Evolutionary conservation across 2,888 invertebrate species (phyloP), one percentile per base, ranked within the genome.

Genomic region (Idaea biselata): DNA sequence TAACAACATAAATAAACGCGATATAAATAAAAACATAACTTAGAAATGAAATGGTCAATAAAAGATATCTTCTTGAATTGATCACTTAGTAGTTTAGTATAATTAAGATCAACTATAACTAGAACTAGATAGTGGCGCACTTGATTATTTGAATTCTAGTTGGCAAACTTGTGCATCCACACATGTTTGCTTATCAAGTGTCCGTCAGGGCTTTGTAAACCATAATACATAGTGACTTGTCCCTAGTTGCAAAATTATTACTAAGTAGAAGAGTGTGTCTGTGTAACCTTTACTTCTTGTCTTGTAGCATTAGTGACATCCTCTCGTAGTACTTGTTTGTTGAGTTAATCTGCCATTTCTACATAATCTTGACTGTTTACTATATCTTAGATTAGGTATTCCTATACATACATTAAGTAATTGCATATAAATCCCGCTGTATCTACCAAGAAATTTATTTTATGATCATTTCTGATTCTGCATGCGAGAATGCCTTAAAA

Each of bases 231-330:
- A 82, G 86, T 82, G 81, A 89, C 85, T 91, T 91, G 90, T 91
- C 91, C 92, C 91, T 91, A 91, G 91, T 91, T 92, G 91, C 92
- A 91, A 91, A 91, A 91, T 88, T 81, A 76, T 72, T 16, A 18
- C 18, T 44, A 80, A 79, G 83, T 86, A 82, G 81, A 79, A 73
- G 68, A 81, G 78, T 87, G 80, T 87, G 76, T 83, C 70, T 77
- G 81, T 86, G 80, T 86, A 76, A 74, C 70, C 75, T 71, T 83
- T 82, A 73, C 76, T 82, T 83, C 78, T 73, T 83, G 75, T 84
- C 77, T 82, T 69, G 86, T 90, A 90, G 88, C 73, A 57, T 69
- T 82, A 79, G 79, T 80, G 72, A 68, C 78, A 74, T 82, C 80
- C 80, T 81, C 70, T 65, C 55, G 84, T 90, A 89, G 87, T 75